Evolutionary conservation across 1,140 invertebrate genomes (phyloP).

Genomic region (Gonatopus flavifemur): DNA sequence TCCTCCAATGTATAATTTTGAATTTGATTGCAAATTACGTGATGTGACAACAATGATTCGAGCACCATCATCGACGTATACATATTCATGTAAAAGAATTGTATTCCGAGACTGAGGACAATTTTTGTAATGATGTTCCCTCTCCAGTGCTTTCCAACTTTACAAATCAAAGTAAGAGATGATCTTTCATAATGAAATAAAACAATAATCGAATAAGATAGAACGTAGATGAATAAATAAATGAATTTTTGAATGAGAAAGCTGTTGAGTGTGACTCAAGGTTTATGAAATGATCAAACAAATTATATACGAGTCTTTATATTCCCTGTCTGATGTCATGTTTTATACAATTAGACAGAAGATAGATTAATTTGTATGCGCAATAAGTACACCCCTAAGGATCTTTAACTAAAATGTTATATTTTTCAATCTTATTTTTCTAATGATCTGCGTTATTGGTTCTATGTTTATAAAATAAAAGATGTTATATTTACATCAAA

Average conservation of each 20-base stretch:
- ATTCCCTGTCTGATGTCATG: slow-evolving; percentile 9
- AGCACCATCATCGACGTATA: no score
- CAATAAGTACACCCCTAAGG: slow-evolving; percentile 26
- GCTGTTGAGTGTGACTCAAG: background rate
- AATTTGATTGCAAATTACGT: no score
- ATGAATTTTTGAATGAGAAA: slow-evolving; percentile 10
- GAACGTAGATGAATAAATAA: slow-evolving; percentile 3
- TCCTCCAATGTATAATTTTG: no score
- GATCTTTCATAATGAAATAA: slow-evolving; percentile 4
- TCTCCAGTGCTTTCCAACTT: no score
- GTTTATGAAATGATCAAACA: background rate
- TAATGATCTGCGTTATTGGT: slow-evolving; percentile 31
- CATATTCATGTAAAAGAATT: no score
- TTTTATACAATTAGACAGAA: slow-evolving; percentile 22
- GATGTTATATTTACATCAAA: slow-evolving; percentile 26
- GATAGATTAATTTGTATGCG: slow-evolving; percentile 30
- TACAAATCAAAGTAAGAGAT: no score
- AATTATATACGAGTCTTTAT: background rate
- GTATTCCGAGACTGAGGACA: no score
- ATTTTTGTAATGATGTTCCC: no score
- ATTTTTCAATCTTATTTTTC: slow-evolving; percentile 45
- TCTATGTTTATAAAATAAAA: slow-evolving; percentile 41
- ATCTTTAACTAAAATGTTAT: slow-evolving; percentile 25
- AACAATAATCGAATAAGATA: background rate
- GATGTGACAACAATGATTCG: no score